These are phyloP conservation scores for Phragmatobia fuliginosa DNA, from an alignment of 2,888 invertebrate species.

Conservation along the genomic window DNA sequence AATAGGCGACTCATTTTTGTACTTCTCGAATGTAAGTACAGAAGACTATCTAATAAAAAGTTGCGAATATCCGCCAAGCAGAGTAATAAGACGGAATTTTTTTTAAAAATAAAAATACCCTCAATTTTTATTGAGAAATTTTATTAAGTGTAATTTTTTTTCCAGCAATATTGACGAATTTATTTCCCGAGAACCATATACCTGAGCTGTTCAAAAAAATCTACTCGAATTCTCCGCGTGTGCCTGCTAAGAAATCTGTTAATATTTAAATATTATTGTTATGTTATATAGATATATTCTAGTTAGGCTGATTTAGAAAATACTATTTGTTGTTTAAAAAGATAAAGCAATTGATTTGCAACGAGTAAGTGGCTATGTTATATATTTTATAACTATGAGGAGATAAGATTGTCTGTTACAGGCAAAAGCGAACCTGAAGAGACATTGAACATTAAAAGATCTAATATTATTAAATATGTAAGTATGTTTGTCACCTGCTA, in stretches of 20 bases:
- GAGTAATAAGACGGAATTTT: too few relatives aligned
- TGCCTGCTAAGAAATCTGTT: slow-evolving; percentile 72
- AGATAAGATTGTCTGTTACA: background rate
- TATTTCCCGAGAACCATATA: slow-evolving; percentile 93
- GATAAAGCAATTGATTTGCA: background rate
- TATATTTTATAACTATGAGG: background rate
- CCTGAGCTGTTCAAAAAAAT: slow-evolving; percentile 90
- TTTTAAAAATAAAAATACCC: too few relatives aligned
- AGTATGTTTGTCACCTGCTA: background rate
- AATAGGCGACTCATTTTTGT: slow-evolving; percentile 95
- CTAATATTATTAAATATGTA: too few relatives aligned
- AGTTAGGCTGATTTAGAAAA: background rate
- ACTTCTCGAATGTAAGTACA: slow-evolving; percentile 90
- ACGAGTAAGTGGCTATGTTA: background rate
- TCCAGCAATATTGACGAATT: slow-evolving; percentile 87
- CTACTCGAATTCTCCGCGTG: slow-evolving; percentile 88
- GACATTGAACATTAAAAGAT: background rate
- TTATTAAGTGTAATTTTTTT: slow-evolving; percentile 22
- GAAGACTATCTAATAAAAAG: background rate
- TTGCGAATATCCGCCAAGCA: too few relatives aligned
- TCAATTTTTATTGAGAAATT: background rate
- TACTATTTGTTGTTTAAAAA: slow-evolving; percentile 1
- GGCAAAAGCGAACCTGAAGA: background rate
- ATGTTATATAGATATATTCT: background rate
- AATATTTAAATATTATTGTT: slow-evolving; percentile 55